Evolutionary conservation across 1,140 invertebrate species (phyloP), one percentile per base, ranked within the genome.

Genomic region (Pararge aegeria): DNA sequence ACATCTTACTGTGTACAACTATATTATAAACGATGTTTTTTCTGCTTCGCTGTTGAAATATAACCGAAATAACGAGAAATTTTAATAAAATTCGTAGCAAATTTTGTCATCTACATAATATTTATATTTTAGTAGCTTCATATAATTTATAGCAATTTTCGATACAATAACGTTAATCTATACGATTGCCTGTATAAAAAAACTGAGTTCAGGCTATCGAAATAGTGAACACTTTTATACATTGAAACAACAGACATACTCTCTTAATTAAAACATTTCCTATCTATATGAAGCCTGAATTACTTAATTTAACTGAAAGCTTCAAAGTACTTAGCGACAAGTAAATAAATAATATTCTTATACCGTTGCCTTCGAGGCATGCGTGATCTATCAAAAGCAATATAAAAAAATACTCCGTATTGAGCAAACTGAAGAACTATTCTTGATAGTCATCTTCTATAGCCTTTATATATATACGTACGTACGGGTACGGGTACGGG

Each of bases 161-260:
- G 16, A 53, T 53, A 53, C 18, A 53, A 38, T 53, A 49, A 15
- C 6, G 46, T 30, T 53, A 38, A 29, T n/a, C 4, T 49, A 29
- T 49, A 49, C 24, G 13, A 49, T 49, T 15, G 24, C 46, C 24
- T 15, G 38, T 16, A 44, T 21, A 21, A 34, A 40, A 44, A 59
- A 44, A 42, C 38, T 2, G 5, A 59, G 20, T 46, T 37, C 46
- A 34, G 55, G 19, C 46, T 16, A 50, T 15, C 30, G 18, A 18
- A 59, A 59, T 18, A 53, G 55, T 72, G 70, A 79, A 79, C 69
- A 74, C 66, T 65, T 76, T 63, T 67, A 38, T 65, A 70, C 66
- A 66, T 64, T 55, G 67, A 54, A 67, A 58, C 66, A 78, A 74
- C 73, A 71, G 63, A 68, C 62, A 70, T 62, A 69, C 66, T 55